Evolutionary conservation across 1,140 invertebrate species (phyloP), one percentile per base, ranked within the genome.

Genomic region (Sycobia sp.): DNA sequence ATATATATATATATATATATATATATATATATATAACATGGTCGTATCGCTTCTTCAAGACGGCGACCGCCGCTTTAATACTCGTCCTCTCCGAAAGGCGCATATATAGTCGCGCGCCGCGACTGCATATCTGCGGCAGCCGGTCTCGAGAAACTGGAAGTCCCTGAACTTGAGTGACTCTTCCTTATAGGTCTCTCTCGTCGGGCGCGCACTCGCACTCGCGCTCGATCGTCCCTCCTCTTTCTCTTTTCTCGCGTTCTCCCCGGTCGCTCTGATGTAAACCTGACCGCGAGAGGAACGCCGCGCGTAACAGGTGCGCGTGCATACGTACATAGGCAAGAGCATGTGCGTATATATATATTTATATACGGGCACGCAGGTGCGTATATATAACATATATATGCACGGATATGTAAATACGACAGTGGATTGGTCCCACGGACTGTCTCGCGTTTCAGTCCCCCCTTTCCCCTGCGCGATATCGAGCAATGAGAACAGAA

Each of bases 81-180:
- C n/a, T n/a, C n/a, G n/a, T n/a, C n/a, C n/a, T n/a, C n/a, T n/a
- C n/a, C n/a, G n/a, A n/a, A n/a, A n/a, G n/a, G n/a, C n/a, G n/a
- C n/a, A n/a, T n/a, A n/a, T n/a, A n/a, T n/a, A 11, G 5, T 4
- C 50, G 29, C 22, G 55, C 34, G 46, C 23, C 46, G 27, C 34
- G 47, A 32, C 32, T 38, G 38, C 23, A 32, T 43, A 27, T 56
- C 55, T 53, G 63, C 50, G 20, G 32, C 46, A 65, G 64, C 67
- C 67, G 67, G 67, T 69, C 70, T 67, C 70, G 69, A 71, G 71
- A 72, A 76, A 75, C 72, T 74, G 72, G 75, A 73, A 75, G 71
- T 69, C 75, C 75, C 71, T 76, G 75, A 76, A 76, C 75, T 76
- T 76, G 73, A 75, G 72, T 76, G 73, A 76, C 69, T 76, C 72